Conservation (phyloP, 1,140 invertebrate genomes). For the Tetraneura akinire region DNA sequence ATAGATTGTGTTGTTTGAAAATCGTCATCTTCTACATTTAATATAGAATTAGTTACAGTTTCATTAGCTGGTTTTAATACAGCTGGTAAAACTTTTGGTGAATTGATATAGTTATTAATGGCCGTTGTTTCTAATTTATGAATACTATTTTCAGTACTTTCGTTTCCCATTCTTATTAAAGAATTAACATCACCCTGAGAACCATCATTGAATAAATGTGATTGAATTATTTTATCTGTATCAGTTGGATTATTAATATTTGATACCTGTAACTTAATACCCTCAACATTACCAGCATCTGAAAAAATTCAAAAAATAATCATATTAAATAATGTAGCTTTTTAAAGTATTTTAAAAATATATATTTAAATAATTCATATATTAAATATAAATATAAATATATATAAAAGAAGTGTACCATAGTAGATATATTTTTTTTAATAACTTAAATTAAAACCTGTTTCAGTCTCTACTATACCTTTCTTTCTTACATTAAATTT, state of each 20-base stretch:
- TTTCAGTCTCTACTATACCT: too few relatives aligned
- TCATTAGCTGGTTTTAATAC: neutral
- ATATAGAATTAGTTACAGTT: neutral
- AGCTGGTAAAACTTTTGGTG: neutral
- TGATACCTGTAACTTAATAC: slow-evolving; percentile 17
- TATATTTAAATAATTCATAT: neutral
- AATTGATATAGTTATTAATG: too few relatives aligned
- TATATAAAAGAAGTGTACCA: neutral
- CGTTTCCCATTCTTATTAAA: neutral
- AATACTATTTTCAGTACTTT: neutral
- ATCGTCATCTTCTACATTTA: neutral
- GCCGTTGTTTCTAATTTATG: neutral
- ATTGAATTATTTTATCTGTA: neutral
- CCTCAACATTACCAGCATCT: neutral
- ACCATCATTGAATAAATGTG: neutral
- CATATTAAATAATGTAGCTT: neutral
- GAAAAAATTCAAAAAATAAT: neutral
- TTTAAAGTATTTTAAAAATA: neutral
- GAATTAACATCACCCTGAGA: neutral
- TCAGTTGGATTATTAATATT: neutral
- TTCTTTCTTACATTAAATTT: too few relatives aligned
- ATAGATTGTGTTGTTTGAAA: slow-evolving; percentile 1
- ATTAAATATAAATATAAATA: neutral
- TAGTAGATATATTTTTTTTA: neutral
- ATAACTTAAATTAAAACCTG: neutral